phyloP scores from a whole-genome alignment of 2,113 vertebrate species.

The Leucoraja erinaceus region DNA sequence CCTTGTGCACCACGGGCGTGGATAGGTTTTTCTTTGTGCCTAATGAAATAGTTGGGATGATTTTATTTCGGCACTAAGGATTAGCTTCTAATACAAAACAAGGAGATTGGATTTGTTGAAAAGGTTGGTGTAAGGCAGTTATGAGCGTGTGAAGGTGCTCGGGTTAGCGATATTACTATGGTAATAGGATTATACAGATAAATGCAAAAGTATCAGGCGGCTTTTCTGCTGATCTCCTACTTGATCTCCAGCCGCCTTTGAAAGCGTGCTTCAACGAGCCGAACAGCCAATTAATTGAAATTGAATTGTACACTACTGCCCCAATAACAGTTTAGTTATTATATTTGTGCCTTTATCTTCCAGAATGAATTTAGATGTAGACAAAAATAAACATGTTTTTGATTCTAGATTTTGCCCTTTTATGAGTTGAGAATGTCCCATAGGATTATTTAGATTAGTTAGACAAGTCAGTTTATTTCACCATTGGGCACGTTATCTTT shows the following conservation, averaged over 20 bases:
- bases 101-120: neutral
- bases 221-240: neutral
- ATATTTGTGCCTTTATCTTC: neutral
- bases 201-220: neutral
- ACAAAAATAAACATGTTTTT: neutral
- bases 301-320: neutral
- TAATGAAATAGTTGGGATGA: neutral
- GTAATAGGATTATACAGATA: constrained; percentile 15
- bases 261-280: neutral
- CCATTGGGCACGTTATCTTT: neutral
- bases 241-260: neutral
- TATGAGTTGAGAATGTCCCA: neutral
- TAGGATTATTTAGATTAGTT: neutral
- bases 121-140: too few species aligned
- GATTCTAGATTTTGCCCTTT: neutral
- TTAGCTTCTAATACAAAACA: neutral
- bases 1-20: neutral
- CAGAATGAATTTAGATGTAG: neutral
- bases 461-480: neutral
- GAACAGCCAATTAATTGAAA: neutral
- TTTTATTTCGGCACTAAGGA: neutral
- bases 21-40: neutral
- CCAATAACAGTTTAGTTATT: neutral
- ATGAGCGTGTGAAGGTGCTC: neutral
- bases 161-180: neutral